Percentiles rank a stretch among this genome's conserved stretches.
phyloP scores from a whole-genome alignment of 2,888 invertebrate genomes.

The Gymnosoma rotundatum region DNA sequence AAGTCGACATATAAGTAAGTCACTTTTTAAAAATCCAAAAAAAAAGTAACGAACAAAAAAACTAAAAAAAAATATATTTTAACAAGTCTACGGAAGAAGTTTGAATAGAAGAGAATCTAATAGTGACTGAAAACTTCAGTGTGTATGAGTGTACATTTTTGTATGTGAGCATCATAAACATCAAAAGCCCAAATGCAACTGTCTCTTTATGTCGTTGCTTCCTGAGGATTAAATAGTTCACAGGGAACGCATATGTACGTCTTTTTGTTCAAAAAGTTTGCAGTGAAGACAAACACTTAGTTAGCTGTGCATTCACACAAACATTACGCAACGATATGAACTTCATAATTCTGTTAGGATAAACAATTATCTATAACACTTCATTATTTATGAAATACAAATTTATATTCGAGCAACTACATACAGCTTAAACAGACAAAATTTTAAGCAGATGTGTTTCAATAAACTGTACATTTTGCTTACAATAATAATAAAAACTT shows the following conservation, averaged over 20 bases:
- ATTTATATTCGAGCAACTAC: too few species aligned
- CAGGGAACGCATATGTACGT: conserved; percentile 29
- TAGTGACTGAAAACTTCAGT: background rate
- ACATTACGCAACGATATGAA: background rate
- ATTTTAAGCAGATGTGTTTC: background rate
- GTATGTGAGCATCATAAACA: background rate
- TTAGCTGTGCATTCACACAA: background rate
- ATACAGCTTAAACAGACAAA: background rate
- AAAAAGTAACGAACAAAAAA: background rate
- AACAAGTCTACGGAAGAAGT: conserved; percentile 34
- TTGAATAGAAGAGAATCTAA: background rate
- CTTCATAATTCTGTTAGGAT: conserved; percentile 42
- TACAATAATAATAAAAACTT: conserved; percentile 38
- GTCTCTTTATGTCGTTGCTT: conserved; percentile 52
- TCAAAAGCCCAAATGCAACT: conserved; percentile 59
- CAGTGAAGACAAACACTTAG: conserved; percentile 42
- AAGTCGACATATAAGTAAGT: conserved; percentile 32
- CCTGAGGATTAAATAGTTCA: conserved; percentile 37
- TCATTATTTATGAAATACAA: conserved; percentile 7
- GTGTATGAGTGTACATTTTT: background rate
- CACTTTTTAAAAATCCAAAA: background rate
- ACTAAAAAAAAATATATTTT: background rate
- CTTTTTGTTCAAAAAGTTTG: conserved; percentile 19
- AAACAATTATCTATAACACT: background rate
- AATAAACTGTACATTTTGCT: conserved; percentile 7